A percentile compares a stretch with the other conserved stretches of the same genome.
Evolutionary conservation across 2,113 vertebrate species (phyloP).

Genomic region (Silurus meridionalis): DNA sequence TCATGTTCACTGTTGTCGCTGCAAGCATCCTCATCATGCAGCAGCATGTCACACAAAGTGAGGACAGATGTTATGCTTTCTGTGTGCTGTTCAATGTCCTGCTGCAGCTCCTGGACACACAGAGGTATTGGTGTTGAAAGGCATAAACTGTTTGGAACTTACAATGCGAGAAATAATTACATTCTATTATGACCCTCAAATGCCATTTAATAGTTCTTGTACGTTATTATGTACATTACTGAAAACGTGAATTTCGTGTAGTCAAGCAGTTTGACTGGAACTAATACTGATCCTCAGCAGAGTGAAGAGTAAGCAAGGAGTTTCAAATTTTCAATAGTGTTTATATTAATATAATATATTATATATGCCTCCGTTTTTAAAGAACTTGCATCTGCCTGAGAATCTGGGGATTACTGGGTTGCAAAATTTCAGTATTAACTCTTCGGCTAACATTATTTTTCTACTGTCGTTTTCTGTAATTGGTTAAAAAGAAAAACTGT

Average conservation of each 20-base stretch:
- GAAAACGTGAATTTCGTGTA: not conserved
- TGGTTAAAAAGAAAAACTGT: not conserved
- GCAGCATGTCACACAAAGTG: constrained; percentile 83
- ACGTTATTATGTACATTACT: not conserved
- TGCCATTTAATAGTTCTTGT: not conserved
- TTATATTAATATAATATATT: not conserved
- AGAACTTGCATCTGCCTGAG: not conserved
- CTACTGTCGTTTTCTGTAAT: not conserved
- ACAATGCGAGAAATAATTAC: not conserved
- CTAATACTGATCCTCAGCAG: not conserved
- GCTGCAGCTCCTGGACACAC: constrained; percentile 83
- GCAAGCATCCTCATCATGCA: constrained; percentile 84
- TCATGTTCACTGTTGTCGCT: constrained; percentile 80
- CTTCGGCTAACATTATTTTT: not conserved
- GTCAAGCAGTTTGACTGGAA: not conserved
- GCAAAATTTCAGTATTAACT: not conserved
- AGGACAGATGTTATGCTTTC: constrained; percentile 86
- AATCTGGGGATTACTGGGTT: not conserved
- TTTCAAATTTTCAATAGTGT: not conserved
- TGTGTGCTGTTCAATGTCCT: constrained; percentile 90
- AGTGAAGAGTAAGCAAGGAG: not conserved
- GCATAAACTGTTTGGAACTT: not conserved
- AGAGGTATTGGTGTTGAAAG: constrained; percentile 28
- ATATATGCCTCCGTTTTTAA: not conserved
- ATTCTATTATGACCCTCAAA: too few species aligned